Percentiles rank a stretch among this genome's conserved stretches.
phyloP scores from a whole-genome alignment of 2,888 invertebrate species.

The Matsumyia berberina region DNA sequence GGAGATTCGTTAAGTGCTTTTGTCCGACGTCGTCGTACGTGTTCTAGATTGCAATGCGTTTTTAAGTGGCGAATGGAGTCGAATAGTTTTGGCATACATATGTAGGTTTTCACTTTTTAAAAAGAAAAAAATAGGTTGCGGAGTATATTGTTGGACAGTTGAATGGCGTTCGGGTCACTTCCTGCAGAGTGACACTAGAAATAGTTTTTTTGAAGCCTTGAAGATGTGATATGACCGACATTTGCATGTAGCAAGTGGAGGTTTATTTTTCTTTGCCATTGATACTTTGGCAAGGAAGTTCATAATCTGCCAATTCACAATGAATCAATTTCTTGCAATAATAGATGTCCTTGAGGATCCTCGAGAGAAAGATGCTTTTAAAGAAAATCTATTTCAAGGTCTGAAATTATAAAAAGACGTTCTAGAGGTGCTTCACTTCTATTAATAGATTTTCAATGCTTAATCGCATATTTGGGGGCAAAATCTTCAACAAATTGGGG shows the following conservation, averaged over 20 bases:
- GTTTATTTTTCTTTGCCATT: neutral
- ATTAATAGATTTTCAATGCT: no score
- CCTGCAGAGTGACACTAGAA: slow-evolving; percentile 24
- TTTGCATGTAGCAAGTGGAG: neutral
- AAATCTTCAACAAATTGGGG: no score
- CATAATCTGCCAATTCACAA: no score
- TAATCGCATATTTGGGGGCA: no score
- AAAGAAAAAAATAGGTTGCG: neutral
- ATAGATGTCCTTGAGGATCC: no score
- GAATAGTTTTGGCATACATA: slow-evolving; percentile 18
- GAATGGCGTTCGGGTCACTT: slow-evolving; percentile 27
- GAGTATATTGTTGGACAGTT: slow-evolving; percentile 1
- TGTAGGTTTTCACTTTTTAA: slow-evolving; percentile 27
- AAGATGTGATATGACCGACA: neutral
- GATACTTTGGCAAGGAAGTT: neutral
- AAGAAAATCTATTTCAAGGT: no score
- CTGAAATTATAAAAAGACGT: no score
- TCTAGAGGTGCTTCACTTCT: no score
- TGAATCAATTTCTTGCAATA: no score
- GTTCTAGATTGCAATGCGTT: slow-evolving; percentile 58
- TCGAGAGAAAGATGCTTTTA: no score
- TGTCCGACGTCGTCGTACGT: slow-evolving; percentile 45
- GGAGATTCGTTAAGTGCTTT: slow-evolving; percentile 63
- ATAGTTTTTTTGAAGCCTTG: neutral
- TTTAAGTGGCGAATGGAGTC: slow-evolving; percentile 37